Percentiles rank a stretch among this genome's conserved stretches.
Evolutionary conservation across 1,140 invertebrate species (phyloP).

Genomic region (Akabosia matsudoensis): DNA sequence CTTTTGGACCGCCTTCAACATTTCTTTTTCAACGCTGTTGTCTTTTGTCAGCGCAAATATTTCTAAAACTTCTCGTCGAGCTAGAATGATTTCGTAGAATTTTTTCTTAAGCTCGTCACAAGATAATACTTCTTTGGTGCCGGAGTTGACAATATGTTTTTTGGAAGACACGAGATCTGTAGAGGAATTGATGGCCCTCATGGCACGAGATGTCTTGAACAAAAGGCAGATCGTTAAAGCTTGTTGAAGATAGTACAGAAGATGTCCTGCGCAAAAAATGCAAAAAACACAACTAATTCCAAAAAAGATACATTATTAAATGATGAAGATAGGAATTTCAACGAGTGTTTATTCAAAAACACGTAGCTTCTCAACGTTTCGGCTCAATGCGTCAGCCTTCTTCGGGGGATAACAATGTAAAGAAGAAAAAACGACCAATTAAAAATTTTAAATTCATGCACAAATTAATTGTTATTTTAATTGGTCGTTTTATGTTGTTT

Average conservation of each 20-base stretch:
- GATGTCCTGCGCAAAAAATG: not conserved
- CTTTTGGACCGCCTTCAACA: not conserved
- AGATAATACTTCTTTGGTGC: not conserved
- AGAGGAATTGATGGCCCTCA: not conserved
- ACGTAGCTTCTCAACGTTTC: not conserved
- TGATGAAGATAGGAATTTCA: no score
- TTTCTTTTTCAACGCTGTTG: not conserved
- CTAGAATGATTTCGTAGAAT: not conserved
- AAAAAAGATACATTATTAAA: conserved; percentile 7
- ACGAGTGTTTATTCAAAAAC: no score
- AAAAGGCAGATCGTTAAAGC: conserved; percentile 1
- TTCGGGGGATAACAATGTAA: no score
- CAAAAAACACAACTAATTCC: not conserved
- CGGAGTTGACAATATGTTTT: not conserved
- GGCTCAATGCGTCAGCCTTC: no score
- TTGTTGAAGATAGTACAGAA: conserved; percentile 6
- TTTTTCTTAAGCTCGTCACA: not conserved
- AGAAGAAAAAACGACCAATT: no score
- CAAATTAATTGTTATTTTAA: no score
- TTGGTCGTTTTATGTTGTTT: no score
- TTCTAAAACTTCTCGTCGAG: not conserved
- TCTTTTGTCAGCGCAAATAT: not conserved
- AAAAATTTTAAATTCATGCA: no score
- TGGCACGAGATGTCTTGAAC: conserved; percentile 1
- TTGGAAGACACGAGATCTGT: not conserved